Evolutionary conservation across 2,113 vertebrate genomes (phyloP).

Genomic region (Eptatretus burgeri): DNA sequence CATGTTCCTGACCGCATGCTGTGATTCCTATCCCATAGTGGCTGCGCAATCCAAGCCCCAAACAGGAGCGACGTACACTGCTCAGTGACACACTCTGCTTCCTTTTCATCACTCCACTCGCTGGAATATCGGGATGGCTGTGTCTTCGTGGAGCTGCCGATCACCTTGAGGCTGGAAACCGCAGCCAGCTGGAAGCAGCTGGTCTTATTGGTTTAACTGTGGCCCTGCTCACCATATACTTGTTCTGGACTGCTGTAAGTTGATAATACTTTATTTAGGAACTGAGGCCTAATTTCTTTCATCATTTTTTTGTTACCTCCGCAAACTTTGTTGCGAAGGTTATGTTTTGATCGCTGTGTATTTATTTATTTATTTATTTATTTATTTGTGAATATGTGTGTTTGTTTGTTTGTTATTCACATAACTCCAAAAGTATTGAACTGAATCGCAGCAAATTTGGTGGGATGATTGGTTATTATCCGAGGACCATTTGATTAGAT

Average conservation of each 20-base stretch:
- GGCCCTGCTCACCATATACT: slow-evolving; percentile 81
- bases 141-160: slow-evolving; percentile 68
- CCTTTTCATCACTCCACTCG: slow-evolving; percentile 66
- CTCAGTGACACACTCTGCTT: slow-evolving; percentile 91
- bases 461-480: too few species aligned
- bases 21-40: slow-evolving; percentile 22
- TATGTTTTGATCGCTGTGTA: too few species aligned
- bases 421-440: too few species aligned
- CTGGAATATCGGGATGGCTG: slow-evolving; percentile 74
- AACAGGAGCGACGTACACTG: slow-evolving; percentile 63
- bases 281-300: too few species aligned
- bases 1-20: too few species aligned
- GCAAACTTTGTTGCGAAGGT: too few species aligned
- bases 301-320: too few species aligned
- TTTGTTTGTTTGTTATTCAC: too few species aligned
- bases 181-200: slow-evolving; percentile 64
- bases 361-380: too few species aligned
- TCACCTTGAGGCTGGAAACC: slow-evolving; percentile 58
- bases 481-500: too few species aligned
- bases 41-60: slow-evolving; percentile 53
- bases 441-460: too few species aligned
- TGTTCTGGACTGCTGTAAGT: slow-evolving; percentile 84
- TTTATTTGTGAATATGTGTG: too few species aligned
- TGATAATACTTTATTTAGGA: not conserved
- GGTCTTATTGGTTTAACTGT: slow-evolving; percentile 82